phyloP scores from a whole-genome alignment of 2,113 vertebrate genomes.

The Physeter macrocephalus region DNA sequence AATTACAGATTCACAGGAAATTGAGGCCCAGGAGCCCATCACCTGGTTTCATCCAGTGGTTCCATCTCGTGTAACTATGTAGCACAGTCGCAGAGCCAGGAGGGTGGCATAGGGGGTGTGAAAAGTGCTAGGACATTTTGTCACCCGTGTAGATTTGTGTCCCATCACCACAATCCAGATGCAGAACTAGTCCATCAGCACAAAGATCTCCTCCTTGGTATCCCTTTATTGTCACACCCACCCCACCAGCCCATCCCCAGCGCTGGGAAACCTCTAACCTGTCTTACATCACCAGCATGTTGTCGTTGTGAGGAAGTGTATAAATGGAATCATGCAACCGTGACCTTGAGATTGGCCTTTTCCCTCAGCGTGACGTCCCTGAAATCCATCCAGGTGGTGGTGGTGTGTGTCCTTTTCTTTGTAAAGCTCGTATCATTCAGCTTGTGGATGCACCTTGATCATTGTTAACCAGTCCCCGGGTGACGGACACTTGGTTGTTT shows the following conservation, averaged over 20 bases:
- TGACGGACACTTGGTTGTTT: not conserved
- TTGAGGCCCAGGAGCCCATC: rapidly evolving
- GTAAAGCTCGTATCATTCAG: no score
- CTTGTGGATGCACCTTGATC: not conserved
- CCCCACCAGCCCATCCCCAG: not conserved
- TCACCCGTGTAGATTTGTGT: not conserved
- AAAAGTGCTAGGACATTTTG: no score
- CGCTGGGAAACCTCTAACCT: not conserved
- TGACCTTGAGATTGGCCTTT: not conserved
- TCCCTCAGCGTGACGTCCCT: not conserved
- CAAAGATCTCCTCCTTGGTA: not conserved
- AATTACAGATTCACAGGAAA: not conserved
- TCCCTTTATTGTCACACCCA: not conserved
- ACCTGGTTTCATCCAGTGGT: not conserved
- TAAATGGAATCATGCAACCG: not conserved
- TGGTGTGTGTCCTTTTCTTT: not conserved
- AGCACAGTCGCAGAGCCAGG: not conserved
- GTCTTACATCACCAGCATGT: not conserved
- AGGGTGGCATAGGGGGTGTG: not conserved
- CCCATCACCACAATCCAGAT: rapidly evolving
- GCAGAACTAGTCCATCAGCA: not conserved
- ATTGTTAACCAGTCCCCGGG: not conserved
- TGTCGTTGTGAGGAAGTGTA: not conserved
- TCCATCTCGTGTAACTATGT: not conserved
- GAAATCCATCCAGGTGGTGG: not conserved